Percentiles rank a stretch among this genome's conserved stretches.
Conservation (phyloP, 1,140 invertebrate species). For the Drosophila quadrilineata region DNA sequence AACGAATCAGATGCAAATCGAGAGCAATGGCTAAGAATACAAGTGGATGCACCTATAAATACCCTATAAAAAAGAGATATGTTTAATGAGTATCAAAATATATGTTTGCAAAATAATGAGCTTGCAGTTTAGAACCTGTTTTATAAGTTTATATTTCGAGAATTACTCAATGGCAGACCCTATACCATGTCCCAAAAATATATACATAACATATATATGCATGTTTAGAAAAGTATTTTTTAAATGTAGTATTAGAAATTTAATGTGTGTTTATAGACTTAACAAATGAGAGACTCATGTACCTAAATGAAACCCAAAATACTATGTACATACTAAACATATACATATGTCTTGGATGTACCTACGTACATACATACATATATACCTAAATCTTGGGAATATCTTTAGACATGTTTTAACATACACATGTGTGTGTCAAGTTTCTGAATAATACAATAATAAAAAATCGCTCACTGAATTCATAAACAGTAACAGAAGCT, state of each 20-base stretch:
- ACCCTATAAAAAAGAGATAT: too few relatives aligned
- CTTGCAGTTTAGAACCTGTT: too few relatives aligned
- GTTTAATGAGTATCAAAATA: too few relatives aligned
- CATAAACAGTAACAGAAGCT: slow-evolving; percentile 14
- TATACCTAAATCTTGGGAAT: slow-evolving; percentile 21
- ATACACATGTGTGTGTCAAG: slow-evolving; percentile 25
- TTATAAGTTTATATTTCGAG: too few relatives aligned
- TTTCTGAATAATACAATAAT: slow-evolving; percentile 22
- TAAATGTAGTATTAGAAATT: slow-evolving; percentile 16
- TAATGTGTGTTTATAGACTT: slow-evolving; percentile 39
- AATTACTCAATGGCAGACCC: too few relatives aligned
- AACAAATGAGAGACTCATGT: slow-evolving; percentile 75
- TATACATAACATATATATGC: slow-evolving; percentile 24
- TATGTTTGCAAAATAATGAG: too few relatives aligned
- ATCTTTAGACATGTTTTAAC: slow-evolving; percentile 68
- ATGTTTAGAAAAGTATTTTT: slow-evolving; percentile 46
- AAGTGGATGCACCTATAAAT: too few relatives aligned
- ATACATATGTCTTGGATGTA: slow-evolving; percentile 33
- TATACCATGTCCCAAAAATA: too few relatives aligned
- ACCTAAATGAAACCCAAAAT: slow-evolving; percentile 67
- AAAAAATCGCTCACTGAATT: slow-evolving; percentile 2
- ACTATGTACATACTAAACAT: slow-evolving; percentile 49
- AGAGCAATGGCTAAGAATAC: slow-evolving; percentile 19
- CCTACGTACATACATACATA: slow-evolving; percentile 27
- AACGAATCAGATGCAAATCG: too few relatives aligned